Conservation (phyloP, 2,888 invertebrate genomes). For the Amblyteles armatorius region DNA sequence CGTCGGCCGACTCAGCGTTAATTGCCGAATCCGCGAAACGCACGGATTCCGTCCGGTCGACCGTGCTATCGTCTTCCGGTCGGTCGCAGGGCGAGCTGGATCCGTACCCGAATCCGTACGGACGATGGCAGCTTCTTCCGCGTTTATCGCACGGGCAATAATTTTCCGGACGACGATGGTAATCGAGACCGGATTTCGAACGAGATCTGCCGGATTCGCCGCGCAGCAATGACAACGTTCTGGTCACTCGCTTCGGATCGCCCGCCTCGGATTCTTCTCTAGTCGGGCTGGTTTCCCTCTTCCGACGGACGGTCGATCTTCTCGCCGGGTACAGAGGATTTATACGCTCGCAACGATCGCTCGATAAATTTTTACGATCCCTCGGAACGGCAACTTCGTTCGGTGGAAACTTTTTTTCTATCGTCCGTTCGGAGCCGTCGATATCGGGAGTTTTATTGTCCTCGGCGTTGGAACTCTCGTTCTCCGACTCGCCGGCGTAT, state of each 20-base stretch:
- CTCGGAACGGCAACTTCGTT: neutral
- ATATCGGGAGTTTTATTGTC: neutral
- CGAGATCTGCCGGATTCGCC: neutral
- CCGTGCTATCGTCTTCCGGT: neutral
- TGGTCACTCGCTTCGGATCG: neutral
- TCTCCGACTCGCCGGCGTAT: neutral
- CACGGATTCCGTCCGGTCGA: neutral
- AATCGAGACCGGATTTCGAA: neutral
- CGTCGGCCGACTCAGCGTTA: constrained; percentile 11
- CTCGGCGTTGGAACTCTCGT: neutral
- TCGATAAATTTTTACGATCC: neutral
- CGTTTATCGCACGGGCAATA: neutral
- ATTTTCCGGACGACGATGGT: neutral
- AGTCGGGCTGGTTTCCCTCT: constrained; percentile 15
- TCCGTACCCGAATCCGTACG: neutral
- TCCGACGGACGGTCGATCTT: neutral
- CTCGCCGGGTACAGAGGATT: neutral
- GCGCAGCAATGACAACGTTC: constrained; percentile 14
- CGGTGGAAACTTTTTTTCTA: neutral
- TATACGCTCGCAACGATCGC: constrained; percentile 11
- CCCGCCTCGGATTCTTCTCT: neutral
- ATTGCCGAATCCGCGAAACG: constrained; percentile 22
- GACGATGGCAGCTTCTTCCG: constrained; percentile 4
- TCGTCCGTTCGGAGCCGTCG: neutral
- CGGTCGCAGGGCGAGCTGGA: neutral